These are phyloP conservation scores for Miltochrista miniata DNA, from an alignment of 2,888 invertebrate species.

Conservation along the genomic window DNA sequence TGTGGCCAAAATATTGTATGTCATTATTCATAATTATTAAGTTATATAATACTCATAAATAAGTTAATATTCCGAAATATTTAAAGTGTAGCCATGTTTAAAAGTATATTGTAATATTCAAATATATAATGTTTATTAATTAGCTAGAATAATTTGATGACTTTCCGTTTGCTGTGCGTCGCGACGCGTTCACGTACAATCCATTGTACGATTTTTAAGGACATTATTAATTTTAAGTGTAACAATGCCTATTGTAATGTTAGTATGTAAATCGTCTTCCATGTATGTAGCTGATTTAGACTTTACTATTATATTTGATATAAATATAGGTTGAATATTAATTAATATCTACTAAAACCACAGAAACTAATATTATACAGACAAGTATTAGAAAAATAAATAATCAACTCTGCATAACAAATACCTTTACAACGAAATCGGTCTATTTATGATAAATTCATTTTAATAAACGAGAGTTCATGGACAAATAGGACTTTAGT, in stretches of 20 bases:
- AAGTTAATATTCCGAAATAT: slow-evolving; percentile 19
- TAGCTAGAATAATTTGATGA: slow-evolving; percentile 55
- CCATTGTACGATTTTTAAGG: slow-evolving; percentile 63
- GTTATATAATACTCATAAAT: slow-evolving; percentile 18
- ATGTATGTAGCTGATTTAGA: slow-evolving; percentile 26
- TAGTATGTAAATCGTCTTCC: slow-evolving; percentile 68
- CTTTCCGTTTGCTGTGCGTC: slow-evolving; percentile 63
- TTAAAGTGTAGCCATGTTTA: slow-evolving; percentile 32
- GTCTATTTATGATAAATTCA: background rate
- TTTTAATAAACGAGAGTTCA: background rate
- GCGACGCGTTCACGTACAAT: slow-evolving; percentile 81
- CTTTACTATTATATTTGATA: slow-evolving; percentile 23
- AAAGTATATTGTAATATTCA: slow-evolving; percentile 29
- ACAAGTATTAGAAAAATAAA: background rate
- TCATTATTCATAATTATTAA: slow-evolving; percentile 28
- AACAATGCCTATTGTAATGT: slow-evolving; percentile 26
- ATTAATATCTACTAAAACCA: slow-evolving; percentile 16
- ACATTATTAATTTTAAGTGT: slow-evolving; percentile 23
- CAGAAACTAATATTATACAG: background rate
- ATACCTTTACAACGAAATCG: slow-evolving; percentile 21
- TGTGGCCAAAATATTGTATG: slow-evolving; percentile 42
- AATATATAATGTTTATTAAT: slow-evolving; percentile 24
- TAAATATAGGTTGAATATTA: slow-evolving; percentile 14
- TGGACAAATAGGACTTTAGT: slow-evolving; percentile 16
- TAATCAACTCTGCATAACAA: background rate